Percentiles rank a stretch among this genome's conserved stretches.
Evolutionary conservation across 2,797 vertebrate genomes (phyloP).

Genomic region (Onychomys arenicola): DNA sequence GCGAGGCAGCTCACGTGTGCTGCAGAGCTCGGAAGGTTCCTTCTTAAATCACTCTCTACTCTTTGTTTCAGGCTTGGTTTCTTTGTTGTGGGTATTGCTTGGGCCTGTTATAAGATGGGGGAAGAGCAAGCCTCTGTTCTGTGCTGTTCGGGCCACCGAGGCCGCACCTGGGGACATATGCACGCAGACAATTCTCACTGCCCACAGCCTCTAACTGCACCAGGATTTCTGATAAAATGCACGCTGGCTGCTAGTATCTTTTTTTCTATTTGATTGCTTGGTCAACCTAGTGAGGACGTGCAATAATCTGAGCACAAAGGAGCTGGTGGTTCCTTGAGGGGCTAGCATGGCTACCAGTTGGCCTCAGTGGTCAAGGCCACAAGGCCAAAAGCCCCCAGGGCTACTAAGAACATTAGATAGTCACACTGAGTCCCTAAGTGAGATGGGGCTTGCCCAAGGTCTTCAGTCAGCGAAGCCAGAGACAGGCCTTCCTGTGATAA

Average conservation of each 20-base stretch:
- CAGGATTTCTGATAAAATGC: fast-evolving
- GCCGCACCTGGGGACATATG: fast-evolving
- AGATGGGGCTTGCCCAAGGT: not conserved
- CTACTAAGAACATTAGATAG: too few relatives aligned
- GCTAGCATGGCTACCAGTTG: not conserved
- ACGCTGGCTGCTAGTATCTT: fast-evolving
- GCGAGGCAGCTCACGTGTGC: fast-evolving
- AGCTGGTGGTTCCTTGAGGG: not conserved
- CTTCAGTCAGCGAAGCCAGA: not conserved
- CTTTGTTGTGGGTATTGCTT: not conserved
- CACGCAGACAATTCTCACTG: fast-evolving
- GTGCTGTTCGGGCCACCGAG: fast-evolving
- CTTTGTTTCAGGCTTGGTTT: not conserved
- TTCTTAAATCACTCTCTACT: not conserved
- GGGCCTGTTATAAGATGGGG: not conserved
- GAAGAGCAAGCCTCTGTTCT: too few relatives aligned
- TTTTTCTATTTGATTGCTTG: fast-evolving
- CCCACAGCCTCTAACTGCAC: fast-evolving
- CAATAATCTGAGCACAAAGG: fast-evolving
- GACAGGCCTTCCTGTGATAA: not conserved
- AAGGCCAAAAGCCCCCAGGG: not conserved
- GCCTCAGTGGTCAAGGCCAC: not conserved
- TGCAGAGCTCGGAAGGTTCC: not conserved
- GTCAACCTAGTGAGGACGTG: fast-evolving
- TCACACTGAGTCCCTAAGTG: not conserved